Conservation (phyloP, 2,113 vertebrate genomes). For the Plectropomus leopardus region DNA sequence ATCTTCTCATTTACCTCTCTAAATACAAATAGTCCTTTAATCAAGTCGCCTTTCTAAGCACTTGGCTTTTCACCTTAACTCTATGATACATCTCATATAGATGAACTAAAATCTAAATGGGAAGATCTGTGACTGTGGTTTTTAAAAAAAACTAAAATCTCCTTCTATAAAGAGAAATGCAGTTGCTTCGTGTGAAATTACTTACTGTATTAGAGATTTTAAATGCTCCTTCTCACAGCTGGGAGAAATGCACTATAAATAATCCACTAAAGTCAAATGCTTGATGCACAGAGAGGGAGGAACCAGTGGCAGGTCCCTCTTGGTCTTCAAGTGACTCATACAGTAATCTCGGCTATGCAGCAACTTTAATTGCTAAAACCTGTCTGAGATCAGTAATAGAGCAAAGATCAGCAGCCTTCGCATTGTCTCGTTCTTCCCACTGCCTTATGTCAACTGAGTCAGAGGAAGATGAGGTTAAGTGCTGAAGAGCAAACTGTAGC, state of each 20-base stretch:
- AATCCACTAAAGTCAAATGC: slow-evolving; percentile 26
- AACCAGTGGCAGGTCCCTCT: slow-evolving; percentile 17
- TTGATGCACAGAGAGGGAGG: slow-evolving; percentile 5
- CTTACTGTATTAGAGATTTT: slow-evolving; percentile 3
- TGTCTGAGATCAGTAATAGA: slow-evolving; percentile 20
- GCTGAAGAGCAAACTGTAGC: slow-evolving; percentile 10
- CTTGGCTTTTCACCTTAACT: not conserved
- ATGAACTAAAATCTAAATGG: not conserved
- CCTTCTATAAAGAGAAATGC: not conserved
- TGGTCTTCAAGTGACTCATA: slow-evolving; percentile 54
- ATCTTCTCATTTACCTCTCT: not conserved
- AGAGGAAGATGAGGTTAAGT: slow-evolving; percentile 2
- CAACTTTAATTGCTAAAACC: slow-evolving; percentile 51
- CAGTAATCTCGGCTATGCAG: slow-evolving; percentile 7
- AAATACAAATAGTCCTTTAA: not conserved
- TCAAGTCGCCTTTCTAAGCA: not conserved
- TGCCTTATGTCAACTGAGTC: slow-evolving; percentile 12
- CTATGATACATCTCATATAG: not conserved
- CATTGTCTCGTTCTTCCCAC: slow-evolving; percentile 4
- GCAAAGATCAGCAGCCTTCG: slow-evolving; percentile 37
- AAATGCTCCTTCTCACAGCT: slow-evolving; percentile 12
- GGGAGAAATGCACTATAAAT: slow-evolving; percentile 31
- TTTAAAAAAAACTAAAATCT: not conserved
- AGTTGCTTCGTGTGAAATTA: not conserved
- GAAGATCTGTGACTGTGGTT: not conserved